Conservation (phyloP, 2,888 invertebrate species). For the Leptopilina myrica region DNA sequence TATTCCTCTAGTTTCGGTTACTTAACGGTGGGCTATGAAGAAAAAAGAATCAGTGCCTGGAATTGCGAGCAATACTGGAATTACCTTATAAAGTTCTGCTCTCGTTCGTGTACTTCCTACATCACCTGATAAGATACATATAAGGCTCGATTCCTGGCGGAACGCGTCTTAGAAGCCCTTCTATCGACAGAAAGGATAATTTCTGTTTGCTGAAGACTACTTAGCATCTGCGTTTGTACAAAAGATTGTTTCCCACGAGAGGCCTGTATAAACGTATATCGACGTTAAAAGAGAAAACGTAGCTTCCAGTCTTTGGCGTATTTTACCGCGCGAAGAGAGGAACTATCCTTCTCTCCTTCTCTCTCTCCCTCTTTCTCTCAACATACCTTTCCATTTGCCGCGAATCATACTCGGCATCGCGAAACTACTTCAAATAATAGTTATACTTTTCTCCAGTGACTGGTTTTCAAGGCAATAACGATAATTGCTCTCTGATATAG, state of each 20-base stretch:
- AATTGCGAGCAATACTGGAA: slow-evolving; percentile 15
- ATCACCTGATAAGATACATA: slow-evolving; percentile 68
- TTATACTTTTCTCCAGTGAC: slow-evolving; percentile 14
- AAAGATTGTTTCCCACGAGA: slow-evolving; percentile 21
- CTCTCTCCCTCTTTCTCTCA: too few species aligned
- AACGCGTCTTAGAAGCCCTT: not conserved
- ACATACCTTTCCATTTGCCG: slow-evolving; percentile 17
- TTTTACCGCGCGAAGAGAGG: not conserved
- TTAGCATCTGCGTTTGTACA: slow-evolving; percentile 36
- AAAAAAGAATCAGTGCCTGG: too few species aligned
- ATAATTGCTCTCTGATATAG: slow-evolving; percentile 34
- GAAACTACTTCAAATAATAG: slow-evolving; percentile 21
- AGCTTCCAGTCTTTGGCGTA: slow-evolving; percentile 5
- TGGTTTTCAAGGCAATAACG: slow-evolving; percentile 23
- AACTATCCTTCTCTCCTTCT: not conserved
- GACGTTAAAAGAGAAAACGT: slow-evolving; percentile 1
- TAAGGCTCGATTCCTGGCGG: slow-evolving; percentile 61
- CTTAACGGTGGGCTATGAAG: too few species aligned
- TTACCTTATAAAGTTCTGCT: slow-evolving; percentile 65
- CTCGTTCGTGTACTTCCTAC: slow-evolving; percentile 66
- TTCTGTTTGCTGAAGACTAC: slow-evolving; percentile 26
- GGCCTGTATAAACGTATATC: not conserved
- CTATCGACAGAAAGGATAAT: slow-evolving; percentile 29
- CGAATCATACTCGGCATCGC: slow-evolving; percentile 22
- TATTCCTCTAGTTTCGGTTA: too few species aligned